A percentile compares a stretch with the other conserved stretches of the same genome.
These are phyloP conservation scores for Porites cylindrica DNA, from an alignment of 92 coral and sea anemone genomes.

Conservation along the genomic window DNA sequence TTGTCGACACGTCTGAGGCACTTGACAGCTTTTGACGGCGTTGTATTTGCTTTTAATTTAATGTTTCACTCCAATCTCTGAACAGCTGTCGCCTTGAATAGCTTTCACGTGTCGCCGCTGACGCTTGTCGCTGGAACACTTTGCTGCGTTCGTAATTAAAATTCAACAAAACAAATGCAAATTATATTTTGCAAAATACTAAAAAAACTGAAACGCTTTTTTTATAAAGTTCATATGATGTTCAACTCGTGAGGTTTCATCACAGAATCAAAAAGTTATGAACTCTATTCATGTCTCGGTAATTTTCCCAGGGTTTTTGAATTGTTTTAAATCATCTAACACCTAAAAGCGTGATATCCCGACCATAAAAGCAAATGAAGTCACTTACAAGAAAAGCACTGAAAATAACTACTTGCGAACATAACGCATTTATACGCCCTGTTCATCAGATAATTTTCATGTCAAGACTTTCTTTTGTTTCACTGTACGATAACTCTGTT, in stretches of 20 bases:
- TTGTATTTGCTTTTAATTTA: slow-evolving; percentile 25
- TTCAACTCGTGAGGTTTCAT: too few species aligned
- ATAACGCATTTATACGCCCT: neutral
- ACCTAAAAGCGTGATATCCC: neutral
- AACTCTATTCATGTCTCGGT: too few species aligned
- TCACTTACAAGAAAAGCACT: neutral
- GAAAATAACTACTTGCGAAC: neutral
- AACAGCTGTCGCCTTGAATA: slow-evolving; percentile 30
- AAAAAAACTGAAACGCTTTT: too few species aligned
- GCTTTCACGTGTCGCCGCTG: neutral
- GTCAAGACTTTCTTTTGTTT: neutral
- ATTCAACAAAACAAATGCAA: too few species aligned
- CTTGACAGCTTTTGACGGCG: slow-evolving; percentile 28
- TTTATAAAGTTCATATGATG: too few species aligned
- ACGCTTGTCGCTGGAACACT: neutral
- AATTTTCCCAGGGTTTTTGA: too few species aligned
- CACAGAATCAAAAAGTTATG: too few species aligned
- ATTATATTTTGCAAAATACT: too few species aligned
- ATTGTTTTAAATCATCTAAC: too few species aligned
- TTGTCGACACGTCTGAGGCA: neutral
- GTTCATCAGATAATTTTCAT: neutral
- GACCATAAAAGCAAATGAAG: neutral
- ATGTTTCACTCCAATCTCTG: neutral
- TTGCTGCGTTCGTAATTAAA: too few species aligned
- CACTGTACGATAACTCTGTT: neutral